phyloP scores from a whole-genome alignment of 2,888 invertebrate genomes.

The Pemphredon lugubris region DNA sequence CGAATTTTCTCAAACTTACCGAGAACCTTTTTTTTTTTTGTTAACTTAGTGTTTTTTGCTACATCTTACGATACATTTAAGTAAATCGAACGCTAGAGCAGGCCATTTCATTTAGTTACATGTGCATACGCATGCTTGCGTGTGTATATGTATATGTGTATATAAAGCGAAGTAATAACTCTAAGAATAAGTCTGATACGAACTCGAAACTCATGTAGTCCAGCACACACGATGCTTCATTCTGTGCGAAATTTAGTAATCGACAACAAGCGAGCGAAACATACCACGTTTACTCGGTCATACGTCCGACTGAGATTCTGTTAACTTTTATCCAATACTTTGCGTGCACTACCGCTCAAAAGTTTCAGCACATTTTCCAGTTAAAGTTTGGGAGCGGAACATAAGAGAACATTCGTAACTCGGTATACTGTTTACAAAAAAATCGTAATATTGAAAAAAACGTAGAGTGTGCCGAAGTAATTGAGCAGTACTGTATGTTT shows the following conservation, averaged over 20 bases:
- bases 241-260: slow-evolving; percentile 39
- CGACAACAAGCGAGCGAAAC: slow-evolving; percentile 30
- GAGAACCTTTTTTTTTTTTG: not conserved
- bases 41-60: slow-evolving; percentile 10
- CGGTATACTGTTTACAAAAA: no score
- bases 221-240: slow-evolving; percentile 62
- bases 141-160: slow-evolving; percentile 32
- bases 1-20: slow-evolving; percentile 5
- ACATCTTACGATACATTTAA: slow-evolving; percentile 17
- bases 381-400: not conserved
- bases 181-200: slow-evolving; percentile 62
- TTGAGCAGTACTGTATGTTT: no score
- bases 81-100: slow-evolving; percentile 31
- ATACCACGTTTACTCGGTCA: slow-evolving; percentile 33
- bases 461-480: no score
- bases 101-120: slow-evolving; percentile 30
- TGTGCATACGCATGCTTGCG: slow-evolving; percentile 38
- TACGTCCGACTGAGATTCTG: slow-evolving; percentile 16
- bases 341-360: not conserved
- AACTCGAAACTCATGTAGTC: slow-evolving; percentile 55
- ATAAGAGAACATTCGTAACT: no score
- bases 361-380: not conserved
- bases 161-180: slow-evolving; percentile 59
- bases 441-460: no score
- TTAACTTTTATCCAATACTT: not conserved